phyloP scores from a whole-genome alignment of 2,888 invertebrate genomes.

The Sphaerophoria taeniata region DNA sequence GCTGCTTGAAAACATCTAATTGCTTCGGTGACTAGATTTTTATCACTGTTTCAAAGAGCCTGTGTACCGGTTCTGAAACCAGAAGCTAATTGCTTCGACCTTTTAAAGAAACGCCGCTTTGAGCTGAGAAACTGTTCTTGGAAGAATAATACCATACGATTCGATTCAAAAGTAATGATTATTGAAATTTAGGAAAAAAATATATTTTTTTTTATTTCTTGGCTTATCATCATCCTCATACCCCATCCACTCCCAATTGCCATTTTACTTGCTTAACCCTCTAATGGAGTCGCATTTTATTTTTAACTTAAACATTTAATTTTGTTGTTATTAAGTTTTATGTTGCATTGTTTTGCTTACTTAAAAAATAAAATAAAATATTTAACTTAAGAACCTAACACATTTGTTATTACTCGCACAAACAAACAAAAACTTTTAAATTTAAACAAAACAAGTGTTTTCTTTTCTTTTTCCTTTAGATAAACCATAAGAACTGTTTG shows the following conservation, averaged over 20 bases:
- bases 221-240: too few species aligned
- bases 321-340: slow-evolving; percentile 51
- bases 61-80: too few species aligned
- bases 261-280: neutral
- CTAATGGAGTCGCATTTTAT: slow-evolving; percentile 16
- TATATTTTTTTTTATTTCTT: too few species aligned
- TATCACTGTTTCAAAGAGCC: too few species aligned
- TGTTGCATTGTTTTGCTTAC: slow-evolving; percentile 57
- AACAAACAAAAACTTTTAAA: slow-evolving; percentile 25
- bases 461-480: slow-evolving; percentile 53
- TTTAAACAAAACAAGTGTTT: slow-evolving; percentile 13
- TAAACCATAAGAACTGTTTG: slow-evolving; percentile 63
- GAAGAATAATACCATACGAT: too few species aligned
- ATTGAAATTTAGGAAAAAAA: too few species aligned
- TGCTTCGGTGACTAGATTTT: too few species aligned
- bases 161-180: too few species aligned
- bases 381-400: slow-evolving; percentile 7
- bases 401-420: slow-evolving; percentile 71
- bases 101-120: too few species aligned
- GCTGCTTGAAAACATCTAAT: too few species aligned
- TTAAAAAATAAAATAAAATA: slow-evolving; percentile 6
- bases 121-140: too few species aligned
- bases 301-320: slow-evolving; percentile 28
- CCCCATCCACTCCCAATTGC: neutral
- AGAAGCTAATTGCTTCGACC: too few species aligned